These are phyloP conservation scores for Aphidoletes aphidimyza DNA, from an alignment of 2,888 invertebrate genomes.

Conservation along the genomic window DNA sequence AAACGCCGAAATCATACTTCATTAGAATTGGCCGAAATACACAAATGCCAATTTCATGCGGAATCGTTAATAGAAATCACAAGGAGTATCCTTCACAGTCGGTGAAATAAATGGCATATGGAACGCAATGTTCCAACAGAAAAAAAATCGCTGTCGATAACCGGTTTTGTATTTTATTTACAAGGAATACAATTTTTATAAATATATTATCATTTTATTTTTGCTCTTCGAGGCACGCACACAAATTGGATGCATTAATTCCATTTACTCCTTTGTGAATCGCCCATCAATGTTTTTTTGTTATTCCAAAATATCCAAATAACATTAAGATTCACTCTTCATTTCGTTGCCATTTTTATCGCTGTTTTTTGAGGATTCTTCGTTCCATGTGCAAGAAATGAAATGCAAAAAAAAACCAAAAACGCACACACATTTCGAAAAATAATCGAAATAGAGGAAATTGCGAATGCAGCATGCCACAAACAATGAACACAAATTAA, in stretches of 20 bases:
- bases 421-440: background rate
- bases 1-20: background rate
- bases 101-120: background rate
- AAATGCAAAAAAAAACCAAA: background rate
- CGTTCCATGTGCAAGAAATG: background rate
- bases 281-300: background rate
- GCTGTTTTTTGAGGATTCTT: background rate
- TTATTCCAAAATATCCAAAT: background rate
- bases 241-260: constrained; percentile 11
- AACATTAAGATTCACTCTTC: constrained; percentile 52
- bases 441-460: background rate
- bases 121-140: background rate
- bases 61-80: background rate
- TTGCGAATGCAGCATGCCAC: constrained; percentile 10
- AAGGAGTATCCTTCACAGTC: too few species aligned
- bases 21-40: background rate
- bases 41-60: background rate
- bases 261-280: background rate
- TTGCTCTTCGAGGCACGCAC: background rate
- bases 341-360: constrained; percentile 32
- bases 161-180: constrained; percentile 47
- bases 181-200: constrained; percentile 2
- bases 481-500: constrained; percentile 51
- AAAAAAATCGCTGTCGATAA: background rate
- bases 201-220: constrained; percentile 39